Conservation (phyloP, 64 coral and sea anemone genomes). For the Montipora efflorescens region DNA sequence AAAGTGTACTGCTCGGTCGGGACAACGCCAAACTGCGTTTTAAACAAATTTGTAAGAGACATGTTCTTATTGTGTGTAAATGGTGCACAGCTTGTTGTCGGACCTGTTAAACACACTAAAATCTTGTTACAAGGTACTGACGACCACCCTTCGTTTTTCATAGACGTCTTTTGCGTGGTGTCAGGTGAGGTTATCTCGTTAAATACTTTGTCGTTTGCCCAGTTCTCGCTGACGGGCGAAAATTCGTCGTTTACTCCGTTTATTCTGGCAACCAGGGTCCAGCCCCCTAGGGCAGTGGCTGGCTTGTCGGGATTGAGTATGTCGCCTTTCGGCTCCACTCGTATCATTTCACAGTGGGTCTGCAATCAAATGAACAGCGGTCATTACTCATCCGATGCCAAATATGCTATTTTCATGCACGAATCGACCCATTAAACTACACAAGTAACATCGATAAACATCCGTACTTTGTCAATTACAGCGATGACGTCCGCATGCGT, state of each 20-base stretch:
- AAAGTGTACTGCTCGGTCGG: conserved; percentile 89
- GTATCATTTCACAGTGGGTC: conserved; percentile 92
- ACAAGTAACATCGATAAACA: not conserved
- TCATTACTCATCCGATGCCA: conserved; percentile 22
- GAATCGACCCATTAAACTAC: not conserved
- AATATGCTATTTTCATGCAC: not conserved
- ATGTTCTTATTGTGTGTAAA: conserved; percentile 88
- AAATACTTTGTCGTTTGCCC: conserved; percentile 79
- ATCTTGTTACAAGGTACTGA: conserved; percentile 51
- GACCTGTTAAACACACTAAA: conserved; percentile 82
- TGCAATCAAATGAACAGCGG: conserved; percentile 73
- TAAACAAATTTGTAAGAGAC: conserved; percentile 78
- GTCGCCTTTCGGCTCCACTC: conserved; percentile 50
- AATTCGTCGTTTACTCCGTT: conserved; percentile 82
- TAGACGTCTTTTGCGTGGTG: conserved; percentile 72
- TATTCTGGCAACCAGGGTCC: conserved; percentile 85
- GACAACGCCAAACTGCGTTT: conserved; percentile 81
- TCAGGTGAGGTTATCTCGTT: conserved; percentile 82
- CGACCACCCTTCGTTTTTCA: conserved; percentile 96
- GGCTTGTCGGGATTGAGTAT: conserved; percentile 88
- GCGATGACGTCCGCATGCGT: not conserved
- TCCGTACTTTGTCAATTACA: not conserved
- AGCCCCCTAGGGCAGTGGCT: conserved; percentile 76
- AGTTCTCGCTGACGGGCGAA: conserved; percentile 95
- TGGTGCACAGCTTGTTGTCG: conserved; percentile 74